These are phyloP conservation scores for Oreonectes daqikongensis DNA, from an alignment of 2,797 vertebrate species.

Conservation along the genomic window DNA sequence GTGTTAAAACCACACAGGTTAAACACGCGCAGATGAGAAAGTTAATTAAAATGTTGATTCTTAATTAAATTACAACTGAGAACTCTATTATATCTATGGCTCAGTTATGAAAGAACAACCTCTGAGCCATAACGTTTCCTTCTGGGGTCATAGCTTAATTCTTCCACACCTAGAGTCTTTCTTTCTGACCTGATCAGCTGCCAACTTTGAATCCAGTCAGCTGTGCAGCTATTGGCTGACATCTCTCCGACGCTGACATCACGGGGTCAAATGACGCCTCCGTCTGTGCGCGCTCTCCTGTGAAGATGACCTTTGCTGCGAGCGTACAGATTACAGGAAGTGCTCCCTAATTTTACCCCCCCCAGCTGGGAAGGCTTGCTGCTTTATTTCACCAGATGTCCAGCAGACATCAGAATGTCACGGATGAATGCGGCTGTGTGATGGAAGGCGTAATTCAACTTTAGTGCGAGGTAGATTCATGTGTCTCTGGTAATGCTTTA, in stretches of 20 bases:
- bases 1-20: background rate
- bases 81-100: conserved; percentile 5
- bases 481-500: conserved; percentile 58
- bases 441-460: conserved; percentile 60
- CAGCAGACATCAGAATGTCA: conserved; percentile 58
- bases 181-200: conserved; percentile 35
- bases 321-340: conserved; percentile 59
- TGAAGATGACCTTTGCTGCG: conserved; percentile 54
- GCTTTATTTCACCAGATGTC: conserved; percentile 63
- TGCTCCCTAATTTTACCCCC: conserved; percentile 56
- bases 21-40: background rate
- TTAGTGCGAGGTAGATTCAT: conserved; percentile 57
- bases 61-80: conserved; percentile 10
- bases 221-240: conserved; percentile 48
- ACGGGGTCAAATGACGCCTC: conserved; percentile 51
- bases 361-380: conserved; percentile 51
- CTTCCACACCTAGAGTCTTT: background rate
- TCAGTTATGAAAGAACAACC: background rate
- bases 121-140: background rate
- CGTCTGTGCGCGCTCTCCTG: conserved; percentile 49
- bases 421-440: conserved; percentile 56
- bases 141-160: background rate
- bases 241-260: conserved; percentile 36
- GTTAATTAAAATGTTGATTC: background rate
- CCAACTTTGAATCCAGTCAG: conserved; percentile 40